Evolutionary conservation across 2,888 invertebrate species (phyloP).

Genomic region (Venusia cambrica): DNA sequence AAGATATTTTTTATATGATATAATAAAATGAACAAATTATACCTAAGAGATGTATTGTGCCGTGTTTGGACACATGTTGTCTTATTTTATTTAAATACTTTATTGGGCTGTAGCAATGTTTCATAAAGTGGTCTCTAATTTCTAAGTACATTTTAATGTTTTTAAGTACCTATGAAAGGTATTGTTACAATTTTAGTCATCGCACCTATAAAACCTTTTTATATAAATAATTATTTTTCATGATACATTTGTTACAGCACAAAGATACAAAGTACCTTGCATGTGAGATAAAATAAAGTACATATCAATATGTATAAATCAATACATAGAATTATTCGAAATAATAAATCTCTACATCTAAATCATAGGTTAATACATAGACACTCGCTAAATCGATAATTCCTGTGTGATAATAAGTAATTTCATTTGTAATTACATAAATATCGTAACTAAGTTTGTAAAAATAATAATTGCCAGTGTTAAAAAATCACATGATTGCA

Average conservation of each 20-base stretch:
- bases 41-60: slow-evolving; percentile 18
- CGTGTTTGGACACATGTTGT: slow-evolving; percentile 9
- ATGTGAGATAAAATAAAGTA: slow-evolving; percentile 31
- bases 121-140: slow-evolving; percentile 3
- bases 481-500: slow-evolving; percentile 21
- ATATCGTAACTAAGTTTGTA: slow-evolving; percentile 10
- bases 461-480: slow-evolving; percentile 31
- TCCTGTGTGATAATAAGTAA: slow-evolving; percentile 13
- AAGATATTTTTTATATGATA: slow-evolving; percentile 20
- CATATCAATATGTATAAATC: slow-evolving; percentile 31
- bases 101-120: slow-evolving; percentile 14
- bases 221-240: not conserved
- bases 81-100: slow-evolving; percentile 11
- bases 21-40: slow-evolving; percentile 18
- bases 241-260: slow-evolving; percentile 14
- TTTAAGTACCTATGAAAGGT: slow-evolving; percentile 11
- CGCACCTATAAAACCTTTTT: too few species aligned
- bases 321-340: slow-evolving; percentile 38
- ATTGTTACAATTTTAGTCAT: not conserved
- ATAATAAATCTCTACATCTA: slow-evolving; percentile 20
- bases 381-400: slow-evolving; percentile 40
- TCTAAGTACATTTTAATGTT: slow-evolving; percentile 11
- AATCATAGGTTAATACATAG: slow-evolving; percentile 43
- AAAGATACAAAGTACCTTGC: slow-evolving; percentile 19
- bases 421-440: slow-evolving; percentile 21